A percentile compares a stretch with the other conserved stretches of the same genome.
Conservation (phyloP, 1,140 invertebrate species). For the Aphelenchoides besseyi region DNA sequence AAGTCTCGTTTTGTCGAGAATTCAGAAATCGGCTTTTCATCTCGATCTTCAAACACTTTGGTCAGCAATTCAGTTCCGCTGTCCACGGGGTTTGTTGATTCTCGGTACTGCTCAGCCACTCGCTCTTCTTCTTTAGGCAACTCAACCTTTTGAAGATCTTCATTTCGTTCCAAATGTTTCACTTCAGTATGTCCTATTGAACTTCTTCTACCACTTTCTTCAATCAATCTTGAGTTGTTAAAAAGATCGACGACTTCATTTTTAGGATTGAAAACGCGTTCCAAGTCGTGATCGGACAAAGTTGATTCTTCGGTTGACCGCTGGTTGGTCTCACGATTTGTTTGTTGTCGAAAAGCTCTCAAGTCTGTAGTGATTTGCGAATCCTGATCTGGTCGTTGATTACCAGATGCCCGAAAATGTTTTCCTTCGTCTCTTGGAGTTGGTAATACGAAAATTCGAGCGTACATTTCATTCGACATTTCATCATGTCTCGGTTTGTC, state of each 20-base stretch:
- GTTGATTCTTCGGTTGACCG: neutral
- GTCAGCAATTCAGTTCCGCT: neutral
- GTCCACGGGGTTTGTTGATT: neutral
- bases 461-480: neutral
- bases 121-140: too few relatives aligned
- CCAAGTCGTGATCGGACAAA: neutral
- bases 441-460: neutral
- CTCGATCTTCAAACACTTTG: too few relatives aligned
- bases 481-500: neutral
- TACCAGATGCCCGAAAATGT: neutral
- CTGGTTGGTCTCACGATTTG: neutral
- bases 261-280: neutral
- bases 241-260: too few relatives aligned
- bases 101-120: too few relatives aligned
- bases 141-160: neutral
- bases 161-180: neutral
- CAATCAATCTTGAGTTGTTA: too few relatives aligned
- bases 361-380: constrained; percentile 19
- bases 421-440: neutral
- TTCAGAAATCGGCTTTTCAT: too few relatives aligned
- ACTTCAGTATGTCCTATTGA: too few relatives aligned
- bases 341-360: neutral
- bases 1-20: neutral
- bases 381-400: neutral
- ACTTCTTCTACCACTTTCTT: too few relatives aligned